Conservation (phyloP, 2,113 vertebrate genomes). For the Eulacestoma nigropectus region DNA sequence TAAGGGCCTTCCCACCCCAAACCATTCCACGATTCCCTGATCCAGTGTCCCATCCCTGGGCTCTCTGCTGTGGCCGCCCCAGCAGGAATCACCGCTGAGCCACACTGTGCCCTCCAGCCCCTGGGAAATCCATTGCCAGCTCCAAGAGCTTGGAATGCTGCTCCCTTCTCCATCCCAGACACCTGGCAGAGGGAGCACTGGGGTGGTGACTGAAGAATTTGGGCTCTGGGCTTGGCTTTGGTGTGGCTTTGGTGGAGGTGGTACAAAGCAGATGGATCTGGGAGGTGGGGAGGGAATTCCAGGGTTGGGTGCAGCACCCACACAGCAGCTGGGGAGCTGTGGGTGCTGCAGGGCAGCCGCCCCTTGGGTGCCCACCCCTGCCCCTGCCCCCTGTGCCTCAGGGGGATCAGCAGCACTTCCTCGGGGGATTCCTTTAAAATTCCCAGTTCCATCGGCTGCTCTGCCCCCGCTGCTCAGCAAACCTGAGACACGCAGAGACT, state of each 20-base stretch:
- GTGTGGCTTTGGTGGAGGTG: background rate
- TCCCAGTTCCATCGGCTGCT: background rate
- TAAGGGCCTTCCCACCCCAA: background rate
- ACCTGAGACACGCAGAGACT: background rate
- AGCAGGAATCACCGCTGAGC: background rate
- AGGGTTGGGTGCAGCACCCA: background rate
- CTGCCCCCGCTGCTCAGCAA: background rate
- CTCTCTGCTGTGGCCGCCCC: background rate
- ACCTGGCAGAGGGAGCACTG: background rate
- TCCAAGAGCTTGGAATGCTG: background rate
- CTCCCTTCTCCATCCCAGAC: background rate
- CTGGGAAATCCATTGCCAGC: rapidly evolving
- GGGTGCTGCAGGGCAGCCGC: background rate
- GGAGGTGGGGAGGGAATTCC: background rate
- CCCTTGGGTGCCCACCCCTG: background rate
- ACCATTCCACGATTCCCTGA: background rate
- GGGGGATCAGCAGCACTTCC: background rate
- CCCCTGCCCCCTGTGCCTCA: background rate
- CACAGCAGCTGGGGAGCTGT: rapidly evolving
- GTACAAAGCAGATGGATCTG: background rate
- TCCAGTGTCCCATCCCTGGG: rapidly evolving
- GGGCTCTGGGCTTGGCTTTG: background rate
- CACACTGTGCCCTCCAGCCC: rapidly evolving
- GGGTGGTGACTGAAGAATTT: background rate
- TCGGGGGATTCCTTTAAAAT: background rate